These are phyloP conservation scores for Sericinus montela DNA, from an alignment of 2,888 invertebrate species.

Conservation along the genomic window DNA sequence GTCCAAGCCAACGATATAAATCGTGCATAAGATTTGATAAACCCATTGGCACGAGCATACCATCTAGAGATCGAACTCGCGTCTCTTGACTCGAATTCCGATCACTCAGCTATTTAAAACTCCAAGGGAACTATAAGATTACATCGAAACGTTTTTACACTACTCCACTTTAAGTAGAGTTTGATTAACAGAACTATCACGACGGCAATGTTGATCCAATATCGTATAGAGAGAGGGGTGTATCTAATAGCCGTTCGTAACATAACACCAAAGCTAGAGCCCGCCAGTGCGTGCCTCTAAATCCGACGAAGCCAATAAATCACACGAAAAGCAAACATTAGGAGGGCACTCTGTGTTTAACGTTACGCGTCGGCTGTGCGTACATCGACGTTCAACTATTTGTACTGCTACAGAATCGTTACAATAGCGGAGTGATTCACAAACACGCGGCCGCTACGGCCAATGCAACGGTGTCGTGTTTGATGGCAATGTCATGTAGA, in stretches of 20 bases:
- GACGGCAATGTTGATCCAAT: constrained; percentile 36
- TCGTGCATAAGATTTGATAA: too few species aligned
- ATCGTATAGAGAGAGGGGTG: constrained; percentile 37
- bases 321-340: constrained; percentile 77
- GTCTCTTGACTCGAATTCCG: too few species aligned
- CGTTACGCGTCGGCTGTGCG: constrained; percentile 56
- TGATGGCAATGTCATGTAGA: constrained; percentile 21
- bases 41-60: too few species aligned
- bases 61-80: too few species aligned
- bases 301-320: constrained; percentile 78
- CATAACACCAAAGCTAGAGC: constrained; percentile 49
- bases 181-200: constrained; percentile 40
- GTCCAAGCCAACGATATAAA: too few species aligned
- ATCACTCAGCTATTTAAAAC: too few species aligned
- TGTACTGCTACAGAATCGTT: constrained; percentile 47
- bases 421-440: constrained; percentile 60
- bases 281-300: constrained; percentile 64
- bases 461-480: constrained; percentile 25
- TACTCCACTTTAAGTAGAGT: constrained; percentile 32
- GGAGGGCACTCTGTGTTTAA: constrained; percentile 65
- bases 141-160: too few species aligned
- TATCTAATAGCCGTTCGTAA: constrained; percentile 57
- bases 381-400: constrained; percentile 40
- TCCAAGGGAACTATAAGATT: too few species aligned
- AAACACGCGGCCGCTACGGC: constrained; percentile 44